Conservation (phyloP, 2,797 vertebrate species). For the Chelidonichthys spinosus region DNA sequence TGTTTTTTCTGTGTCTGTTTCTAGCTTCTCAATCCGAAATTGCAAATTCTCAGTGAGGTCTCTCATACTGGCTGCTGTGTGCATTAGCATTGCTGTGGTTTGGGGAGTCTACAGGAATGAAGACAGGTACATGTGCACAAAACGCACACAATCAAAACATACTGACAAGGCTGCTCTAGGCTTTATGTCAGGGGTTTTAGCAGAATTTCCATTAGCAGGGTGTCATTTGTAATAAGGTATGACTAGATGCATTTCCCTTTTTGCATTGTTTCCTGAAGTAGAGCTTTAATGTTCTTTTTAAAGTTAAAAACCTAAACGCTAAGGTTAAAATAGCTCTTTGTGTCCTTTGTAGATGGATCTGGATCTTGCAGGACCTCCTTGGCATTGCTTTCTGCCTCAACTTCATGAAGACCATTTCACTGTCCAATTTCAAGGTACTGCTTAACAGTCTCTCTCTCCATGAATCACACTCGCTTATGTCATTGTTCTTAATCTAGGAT, state of each 20-base stretch:
- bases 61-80: constrained; percentile 88
- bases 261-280: neutral
- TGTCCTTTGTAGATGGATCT: constrained; percentile 90
- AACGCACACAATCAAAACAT: neutral
- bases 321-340: neutral
- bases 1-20: constrained; percentile 39
- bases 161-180: neutral
- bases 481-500: neutral
- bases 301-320: neutral
- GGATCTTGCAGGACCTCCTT: constrained; percentile 95
- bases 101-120: constrained; percentile 96
- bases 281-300: neutral
- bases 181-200: neutral
- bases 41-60: constrained; percentile 87
- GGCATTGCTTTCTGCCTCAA: constrained; percentile 95
- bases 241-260: neutral
- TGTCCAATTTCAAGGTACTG: constrained; percentile 96
- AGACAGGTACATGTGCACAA: constrained; percentile 85
- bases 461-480: neutral
- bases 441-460: neutral
- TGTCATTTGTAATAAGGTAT: neutral
- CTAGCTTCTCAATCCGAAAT: constrained; percentile 83
- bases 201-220: neutral
- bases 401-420: constrained; percentile 94
- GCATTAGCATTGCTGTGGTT: constrained; percentile 85